Percentiles rank a stretch among this genome's conserved stretches.
These are phyloP conservation scores for Trichosurus vulpecula DNA, from an alignment of 2,797 vertebrate species.

Conservation along the genomic window DNA sequence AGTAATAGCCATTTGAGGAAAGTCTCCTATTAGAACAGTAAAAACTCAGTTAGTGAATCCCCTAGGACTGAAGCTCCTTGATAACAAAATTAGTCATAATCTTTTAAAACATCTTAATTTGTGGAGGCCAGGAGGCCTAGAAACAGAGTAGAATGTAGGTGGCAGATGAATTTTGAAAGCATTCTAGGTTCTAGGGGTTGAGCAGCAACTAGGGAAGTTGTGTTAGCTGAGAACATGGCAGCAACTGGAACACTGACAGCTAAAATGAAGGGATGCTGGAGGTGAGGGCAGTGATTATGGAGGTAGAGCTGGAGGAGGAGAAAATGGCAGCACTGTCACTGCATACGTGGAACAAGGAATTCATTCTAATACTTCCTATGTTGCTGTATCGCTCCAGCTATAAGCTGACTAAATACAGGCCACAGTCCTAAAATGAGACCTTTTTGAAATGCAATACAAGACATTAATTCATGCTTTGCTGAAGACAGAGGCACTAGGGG, in stretches of 20 bases:
- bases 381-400: neutral
- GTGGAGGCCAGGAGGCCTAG: neutral
- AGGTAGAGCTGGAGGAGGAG: neutral
- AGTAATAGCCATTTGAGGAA: neutral
- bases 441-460: neutral
- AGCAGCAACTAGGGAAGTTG: neutral
- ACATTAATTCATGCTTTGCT: neutral
- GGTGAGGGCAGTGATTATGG: neutral
- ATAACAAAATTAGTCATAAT: neutral
- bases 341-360: neutral
- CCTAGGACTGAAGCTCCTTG: neutral
- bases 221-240: neutral
- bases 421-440: neutral
- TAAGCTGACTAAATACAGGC: neutral
- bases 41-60: neutral
- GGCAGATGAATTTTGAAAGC: neutral
- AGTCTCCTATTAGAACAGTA: neutral
- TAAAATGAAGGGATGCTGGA: neutral
- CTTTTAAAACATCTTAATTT: neutral
- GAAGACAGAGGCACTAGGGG: neutral
- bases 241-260: neutral
- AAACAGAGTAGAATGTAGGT: neutral
- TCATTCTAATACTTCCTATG: neutral
- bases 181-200: neutral
- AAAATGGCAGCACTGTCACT: neutral